Conservation (phyloP, 2,113 vertebrate species). For the Stegastes partitus region DNA sequence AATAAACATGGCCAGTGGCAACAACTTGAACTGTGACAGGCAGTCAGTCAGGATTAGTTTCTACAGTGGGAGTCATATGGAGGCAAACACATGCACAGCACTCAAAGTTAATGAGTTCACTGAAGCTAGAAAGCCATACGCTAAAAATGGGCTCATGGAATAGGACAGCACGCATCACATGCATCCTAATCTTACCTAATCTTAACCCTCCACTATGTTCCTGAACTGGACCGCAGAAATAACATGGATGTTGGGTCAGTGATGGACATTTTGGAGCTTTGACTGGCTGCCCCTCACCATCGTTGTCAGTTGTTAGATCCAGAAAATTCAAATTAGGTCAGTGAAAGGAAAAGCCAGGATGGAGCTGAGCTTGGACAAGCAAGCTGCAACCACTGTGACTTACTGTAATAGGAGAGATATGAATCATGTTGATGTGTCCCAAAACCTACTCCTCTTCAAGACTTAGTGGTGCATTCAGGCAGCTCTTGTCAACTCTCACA, state of each 20-base stretch:
- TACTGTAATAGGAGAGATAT: slow-evolving; percentile 20
- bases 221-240: slow-evolving; percentile 10
- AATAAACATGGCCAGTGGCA: slow-evolving; percentile 61
- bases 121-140: slow-evolving; percentile 37
- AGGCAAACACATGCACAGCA: slow-evolving; percentile 38
- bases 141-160: slow-evolving; percentile 50
- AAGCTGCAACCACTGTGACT: slow-evolving; percentile 5
- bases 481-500: slow-evolving; percentile 19
- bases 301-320: slow-evolving; percentile 7
- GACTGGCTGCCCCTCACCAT: background rate
- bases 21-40: slow-evolving; percentile 60
- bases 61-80: slow-evolving; percentile 44
- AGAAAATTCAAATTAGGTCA: slow-evolving; percentile 40
- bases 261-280: slow-evolving; percentile 11
- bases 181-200: slow-evolving; percentile 21
- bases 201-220: slow-evolving; percentile 7
- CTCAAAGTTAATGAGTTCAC: slow-evolving; percentile 66
- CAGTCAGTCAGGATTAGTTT: slow-evolving; percentile 72
- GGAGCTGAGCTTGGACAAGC: slow-evolving; percentile 11
- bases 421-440: background rate
- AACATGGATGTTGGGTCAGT: background rate
- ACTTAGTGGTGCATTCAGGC: background rate
- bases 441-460: background rate
- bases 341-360: background rate
- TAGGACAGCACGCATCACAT: slow-evolving; percentile 29